Evolutionary conservation across 2,113 vertebrate genomes (phyloP), one percentile per base, ranked within the genome.

Genomic region (Ellobius talpinus): DNA sequence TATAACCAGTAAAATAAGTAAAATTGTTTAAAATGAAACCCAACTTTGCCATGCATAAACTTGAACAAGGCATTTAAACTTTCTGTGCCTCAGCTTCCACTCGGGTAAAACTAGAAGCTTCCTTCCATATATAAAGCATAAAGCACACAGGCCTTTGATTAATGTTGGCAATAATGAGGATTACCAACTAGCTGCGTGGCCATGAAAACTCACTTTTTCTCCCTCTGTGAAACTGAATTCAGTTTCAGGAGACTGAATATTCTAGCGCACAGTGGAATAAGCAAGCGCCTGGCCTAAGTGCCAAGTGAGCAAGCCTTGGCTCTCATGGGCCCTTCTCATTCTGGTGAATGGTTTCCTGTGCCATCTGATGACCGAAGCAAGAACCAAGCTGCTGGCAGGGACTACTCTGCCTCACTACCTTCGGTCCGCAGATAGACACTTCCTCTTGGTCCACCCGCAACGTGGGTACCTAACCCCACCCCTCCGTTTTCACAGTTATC

Each of bases 1-100:
- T 2, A 36, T 19, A 87, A 12, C 36, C 19, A 36, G 19, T 66
- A 85, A 85, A 45, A 17, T 47, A 13, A 47, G 47, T 50, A 50
- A 70, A 70, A 50, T 36, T 68, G 82, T 21, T 45, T 86, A 86
- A 66, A 66, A 66, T 31, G 16, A 86, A 65, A 47, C 61, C 42
- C 61, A 45, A 66, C 26, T 31, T 21, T 65, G 82, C 86, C 70
- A 42, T 13, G 11, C 66, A 89, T 14, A 92, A 84, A 11, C 63
- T 65, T 58, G 87, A 63, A 39, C 74, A 73, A 86, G 39, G 87
- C 87, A 52, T 87, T 94, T n/a, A 84, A 89, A 55, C 21, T 47
- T 65, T 52, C 65, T 61, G 5, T 72, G 58, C 26, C 50, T 95
- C 74, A 19, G 12, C 76, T 79, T 85, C 50, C 36, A 50, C 14